These are phyloP conservation scores for Coluber constrictor DNA, from an alignment of 2,797 vertebrate genomes.

Conservation along the genomic window DNA sequence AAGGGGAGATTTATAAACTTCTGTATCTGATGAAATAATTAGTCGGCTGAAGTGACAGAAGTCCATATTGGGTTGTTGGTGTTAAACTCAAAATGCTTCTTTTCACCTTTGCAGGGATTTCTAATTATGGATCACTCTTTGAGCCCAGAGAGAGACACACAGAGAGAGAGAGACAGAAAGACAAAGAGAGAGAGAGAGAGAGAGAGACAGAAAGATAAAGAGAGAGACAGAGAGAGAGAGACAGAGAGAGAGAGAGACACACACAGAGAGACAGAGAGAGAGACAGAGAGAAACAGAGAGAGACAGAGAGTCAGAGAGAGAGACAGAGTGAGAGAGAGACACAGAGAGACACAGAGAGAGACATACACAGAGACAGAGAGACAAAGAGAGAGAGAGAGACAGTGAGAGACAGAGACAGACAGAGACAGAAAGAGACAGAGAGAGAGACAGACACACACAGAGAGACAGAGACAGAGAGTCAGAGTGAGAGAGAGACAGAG, in stretches of 20 bases:
- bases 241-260: rapidly evolving
- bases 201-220: background rate
- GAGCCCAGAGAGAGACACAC: background rate
- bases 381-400: too few species aligned
- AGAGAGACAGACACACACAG: too few species aligned
- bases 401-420: too few species aligned
- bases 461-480: background rate
- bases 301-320: background rate
- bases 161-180: background rate
- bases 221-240: background rate
- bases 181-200: background rate
- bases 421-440: too few species aligned
- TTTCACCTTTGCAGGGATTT: rapidly evolving
- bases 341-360: too few species aligned
- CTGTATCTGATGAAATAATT: background rate
- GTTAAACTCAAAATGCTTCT: background rate
- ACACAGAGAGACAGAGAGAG: too few species aligned
- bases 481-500: too few species aligned
- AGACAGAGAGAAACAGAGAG: background rate
- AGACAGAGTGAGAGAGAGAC: too few species aligned
- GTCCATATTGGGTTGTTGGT: background rate
- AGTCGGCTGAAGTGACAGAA: background rate
- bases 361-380: background rate
- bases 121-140: background rate
- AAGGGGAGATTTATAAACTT: background rate